These are phyloP conservation scores for Branchipolynoe longqiensis DNA, from an alignment of 2,888 invertebrate genomes.

Conservation along the genomic window DNA sequence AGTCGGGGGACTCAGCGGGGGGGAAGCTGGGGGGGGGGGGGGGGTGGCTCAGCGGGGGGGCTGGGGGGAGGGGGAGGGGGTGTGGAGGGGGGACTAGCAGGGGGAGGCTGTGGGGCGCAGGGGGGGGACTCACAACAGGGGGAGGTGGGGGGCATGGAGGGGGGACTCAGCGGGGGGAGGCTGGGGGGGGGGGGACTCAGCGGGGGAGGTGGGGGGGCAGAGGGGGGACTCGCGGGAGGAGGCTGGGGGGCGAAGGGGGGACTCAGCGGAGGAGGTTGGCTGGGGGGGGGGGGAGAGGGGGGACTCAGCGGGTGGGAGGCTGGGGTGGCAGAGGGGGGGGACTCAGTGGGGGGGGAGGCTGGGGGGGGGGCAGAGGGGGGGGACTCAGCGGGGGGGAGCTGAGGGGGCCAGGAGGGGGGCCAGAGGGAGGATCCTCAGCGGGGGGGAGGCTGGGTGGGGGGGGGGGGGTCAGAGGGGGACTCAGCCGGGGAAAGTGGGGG, in stretches of 20 bases:
- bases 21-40: conserved; percentile 15
- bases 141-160: neutral
- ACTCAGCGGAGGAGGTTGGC: too few species aligned
- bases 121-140: too few species aligned
- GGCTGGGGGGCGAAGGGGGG: neutral
- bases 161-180: too few species aligned
- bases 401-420: too few species aligned
- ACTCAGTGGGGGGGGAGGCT: neutral
- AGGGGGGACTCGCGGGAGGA: too few species aligned
- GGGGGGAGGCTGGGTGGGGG: too few species aligned
- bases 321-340: neutral
- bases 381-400: too few species aligned
- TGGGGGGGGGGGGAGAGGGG: neutral
- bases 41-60: neutral
- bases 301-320: neutral
- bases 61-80: neutral
- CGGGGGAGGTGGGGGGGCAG: neutral
- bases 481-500: too few species aligned
- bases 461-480: too few species aligned
- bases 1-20: too few species aligned
- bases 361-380: neutral
- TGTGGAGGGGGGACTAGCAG: neutral
- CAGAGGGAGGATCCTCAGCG: too few species aligned
- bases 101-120: too few species aligned
- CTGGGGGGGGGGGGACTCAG: neutral